Evolutionary conservation across 92 coral and sea anemone species (phyloP), one percentile per base, ranked within the genome.

Genomic region (Bergia puertoricense): DNA sequence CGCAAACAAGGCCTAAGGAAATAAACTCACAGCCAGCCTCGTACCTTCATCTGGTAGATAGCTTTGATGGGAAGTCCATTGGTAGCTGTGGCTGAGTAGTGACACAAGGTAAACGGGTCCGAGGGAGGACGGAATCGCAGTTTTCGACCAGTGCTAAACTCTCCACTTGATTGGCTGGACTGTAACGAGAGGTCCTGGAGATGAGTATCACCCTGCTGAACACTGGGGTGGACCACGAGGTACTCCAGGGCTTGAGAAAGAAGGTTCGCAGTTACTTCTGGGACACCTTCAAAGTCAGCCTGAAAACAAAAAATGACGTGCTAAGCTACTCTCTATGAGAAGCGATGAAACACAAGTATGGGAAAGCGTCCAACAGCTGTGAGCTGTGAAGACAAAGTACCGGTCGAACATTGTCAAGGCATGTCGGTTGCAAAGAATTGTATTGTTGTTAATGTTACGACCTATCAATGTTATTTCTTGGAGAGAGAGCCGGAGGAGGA

Each of bases 271-370:
- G 98, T 93, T 85, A 96, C 89, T 81, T 95, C 98, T 88, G 98
- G 98, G 74, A 96, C 96, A 15, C 99, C 99, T 41, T 95, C 99
- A 77, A 96, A 80, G 62, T 96, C 99, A 66, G 99, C 98, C 99
- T 96, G 37, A 88, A 50, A 62, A 84, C 38, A 30, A 59, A 48
- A 50, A 75, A 11, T 18, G 42, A 67, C 5, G 15, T 42, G 23
- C 10, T 22, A 66, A 57, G 8, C 2, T 14, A 76, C 6, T 48
- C 22, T 9, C 15, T 54, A 54, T 8, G 59, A 10, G 59, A 51
- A 54, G 59, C 14, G 16, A 54, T 54, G 10, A 54, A 1, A 1
- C 5, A 46, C 50, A 46, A 0, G 2, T 6, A 54, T 8, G 59
- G 0, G 59, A 1, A 54, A 54, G 59, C 59, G 59, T 54, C 59